Evolutionary conservation across 1,140 invertebrate genomes (phyloP).

Genomic region (Caerostris darwini): DNA sequence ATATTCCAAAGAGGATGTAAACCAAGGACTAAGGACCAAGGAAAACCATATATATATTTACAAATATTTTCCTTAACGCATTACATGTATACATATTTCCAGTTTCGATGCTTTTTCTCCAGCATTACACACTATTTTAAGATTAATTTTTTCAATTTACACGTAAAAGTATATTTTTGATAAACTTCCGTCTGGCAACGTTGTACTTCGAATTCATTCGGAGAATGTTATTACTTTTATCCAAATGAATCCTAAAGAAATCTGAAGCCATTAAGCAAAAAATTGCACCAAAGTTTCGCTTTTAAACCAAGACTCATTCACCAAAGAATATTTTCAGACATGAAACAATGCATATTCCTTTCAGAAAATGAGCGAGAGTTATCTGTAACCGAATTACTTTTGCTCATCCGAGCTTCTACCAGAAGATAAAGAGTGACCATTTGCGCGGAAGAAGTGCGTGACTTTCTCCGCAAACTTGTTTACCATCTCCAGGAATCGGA

Average conservation of each 20-base stretch:
- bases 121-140: too few relatives aligned
- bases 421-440: constrained; percentile 23
- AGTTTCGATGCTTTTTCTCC: too few relatives aligned
- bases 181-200: too few relatives aligned
- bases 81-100: too few relatives aligned
- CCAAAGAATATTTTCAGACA: neutral
- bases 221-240: neutral
- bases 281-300: neutral
- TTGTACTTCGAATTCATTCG: neutral
- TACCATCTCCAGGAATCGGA: neutral
- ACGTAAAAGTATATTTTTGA: too few relatives aligned
- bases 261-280: neutral
- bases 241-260: neutral
- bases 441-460: constrained; percentile 2
- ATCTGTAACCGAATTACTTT: neutral
- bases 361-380: neutral
- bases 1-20: too few relatives aligned
- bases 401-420: neutral
- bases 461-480: constrained; percentile 10
- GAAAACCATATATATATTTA: too few relatives aligned
- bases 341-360: neutral
- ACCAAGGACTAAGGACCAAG: too few relatives aligned
- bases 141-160: too few relatives aligned
- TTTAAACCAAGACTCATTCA: neutral
- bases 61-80: too few relatives aligned